These are phyloP conservation scores for Embiotoca jacksoni DNA, from an alignment of 2,113 vertebrate species.

Conservation along the genomic window DNA sequence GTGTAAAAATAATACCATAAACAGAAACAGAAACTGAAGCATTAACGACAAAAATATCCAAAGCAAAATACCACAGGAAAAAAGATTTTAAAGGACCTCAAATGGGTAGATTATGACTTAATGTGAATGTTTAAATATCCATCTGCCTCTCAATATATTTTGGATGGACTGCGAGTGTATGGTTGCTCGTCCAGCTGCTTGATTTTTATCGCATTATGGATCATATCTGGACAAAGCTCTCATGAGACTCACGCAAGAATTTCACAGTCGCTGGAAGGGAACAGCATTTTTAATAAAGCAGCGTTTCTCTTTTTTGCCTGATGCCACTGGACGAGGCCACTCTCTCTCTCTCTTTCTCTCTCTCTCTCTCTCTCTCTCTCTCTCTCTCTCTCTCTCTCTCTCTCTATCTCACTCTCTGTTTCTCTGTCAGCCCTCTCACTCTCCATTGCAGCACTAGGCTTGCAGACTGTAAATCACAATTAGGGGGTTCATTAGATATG, in stretches of 20 bases:
- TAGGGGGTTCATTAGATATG: constrained; percentile 73
- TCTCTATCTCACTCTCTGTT: not conserved
- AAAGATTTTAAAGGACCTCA: not conserved
- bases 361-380: not conserved
- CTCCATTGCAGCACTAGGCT: constrained; percentile 33
- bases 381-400: not conserved
- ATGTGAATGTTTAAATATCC: constrained; percentile 18
- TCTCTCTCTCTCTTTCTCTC: not conserved
- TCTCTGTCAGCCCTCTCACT: constrained; percentile 2
- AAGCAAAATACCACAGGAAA: not conserved
- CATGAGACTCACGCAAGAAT: constrained; percentile 42
- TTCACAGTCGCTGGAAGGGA: constrained; percentile 49
- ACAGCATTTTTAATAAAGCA: constrained; percentile 44
- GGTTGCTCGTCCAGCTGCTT: constrained; percentile 48
- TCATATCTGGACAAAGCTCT: constrained; percentile 52
- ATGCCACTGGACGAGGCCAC: constrained; percentile 4
- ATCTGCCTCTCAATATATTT: not conserved
- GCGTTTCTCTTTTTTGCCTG: not conserved
- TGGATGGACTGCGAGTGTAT: not conserved
- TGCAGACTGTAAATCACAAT: constrained; percentile 71
- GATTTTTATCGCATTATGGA: constrained; percentile 49
- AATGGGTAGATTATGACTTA: not conserved
- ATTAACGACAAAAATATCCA: not conserved
- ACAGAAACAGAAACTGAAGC: not conserved
- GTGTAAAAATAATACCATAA: not conserved